Conservation (phyloP, 2,888 invertebrate genomes). For the Callyntrura guangdongensis region DNA sequence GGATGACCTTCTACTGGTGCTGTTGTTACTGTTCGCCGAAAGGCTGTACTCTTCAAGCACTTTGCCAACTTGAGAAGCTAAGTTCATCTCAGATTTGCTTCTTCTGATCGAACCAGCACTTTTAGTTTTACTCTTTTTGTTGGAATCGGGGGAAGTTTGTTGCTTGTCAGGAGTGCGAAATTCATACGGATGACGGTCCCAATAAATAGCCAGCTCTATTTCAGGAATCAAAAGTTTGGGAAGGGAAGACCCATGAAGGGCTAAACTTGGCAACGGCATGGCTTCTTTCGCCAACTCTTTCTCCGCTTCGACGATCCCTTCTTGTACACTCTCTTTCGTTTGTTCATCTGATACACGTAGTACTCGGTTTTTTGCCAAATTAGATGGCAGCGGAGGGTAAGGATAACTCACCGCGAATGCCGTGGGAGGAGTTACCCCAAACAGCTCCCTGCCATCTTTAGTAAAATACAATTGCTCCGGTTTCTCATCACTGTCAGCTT, state of each 20-base stretch:
- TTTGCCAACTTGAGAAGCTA: constrained; percentile 66
- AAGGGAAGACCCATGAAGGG: constrained; percentile 55
- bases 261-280: constrained; percentile 62
- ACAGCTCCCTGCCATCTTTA: constrained; percentile 75
- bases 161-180: constrained; percentile 46
- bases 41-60: constrained; percentile 33
- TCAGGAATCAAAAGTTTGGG: constrained; percentile 74
- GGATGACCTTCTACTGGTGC: constrained; percentile 44
- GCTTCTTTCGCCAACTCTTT: constrained; percentile 69
- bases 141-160: constrained; percentile 2
- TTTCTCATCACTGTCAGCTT: constrained; percentile 17
- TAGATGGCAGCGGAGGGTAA: constrained; percentile 82
- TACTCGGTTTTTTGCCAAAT: constrained; percentile 82
- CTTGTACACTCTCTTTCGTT: constrained; percentile 53
- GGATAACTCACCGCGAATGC: constrained; percentile 81
- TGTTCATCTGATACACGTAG: constrained; percentile 70
- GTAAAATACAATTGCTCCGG: constrained; percentile 75
- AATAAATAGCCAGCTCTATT: constrained; percentile 84
- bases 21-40: constrained; percentile 4
- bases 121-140: constrained; percentile 1
- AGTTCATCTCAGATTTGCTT: constrained; percentile 67
- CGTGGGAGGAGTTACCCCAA: constrained; percentile 76
- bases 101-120: constrained; percentile 22
- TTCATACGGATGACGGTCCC: constrained; percentile 83
- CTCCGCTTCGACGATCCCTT: constrained; percentile 50